A percentile compares a stretch with the other conserved stretches of the same genome.
phyloP scores from a whole-genome alignment of 2,113 vertebrate genomes.

The Tachuris rubrigastra region DNA sequence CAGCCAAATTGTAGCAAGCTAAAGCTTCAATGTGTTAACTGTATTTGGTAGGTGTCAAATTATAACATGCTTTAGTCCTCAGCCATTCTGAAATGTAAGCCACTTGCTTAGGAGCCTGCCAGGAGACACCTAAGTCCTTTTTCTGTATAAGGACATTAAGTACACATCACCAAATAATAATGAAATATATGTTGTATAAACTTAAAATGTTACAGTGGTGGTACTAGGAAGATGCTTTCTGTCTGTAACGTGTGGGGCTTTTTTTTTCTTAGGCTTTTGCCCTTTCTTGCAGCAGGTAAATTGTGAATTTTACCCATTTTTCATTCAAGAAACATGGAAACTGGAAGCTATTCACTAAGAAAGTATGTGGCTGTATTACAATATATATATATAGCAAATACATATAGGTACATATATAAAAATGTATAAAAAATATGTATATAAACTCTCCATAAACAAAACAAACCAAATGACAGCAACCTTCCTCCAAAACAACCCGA shows the following conservation, averaged over 20 bases:
- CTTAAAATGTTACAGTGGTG: not conserved
- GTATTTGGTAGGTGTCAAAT: not conserved
- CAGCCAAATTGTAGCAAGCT: not conserved
- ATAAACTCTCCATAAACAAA: not conserved
- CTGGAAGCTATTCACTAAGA: not conserved
- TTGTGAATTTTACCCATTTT: not conserved
- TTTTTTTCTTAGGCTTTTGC: not conserved
- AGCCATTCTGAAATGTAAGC: not conserved
- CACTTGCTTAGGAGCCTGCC: not conserved
- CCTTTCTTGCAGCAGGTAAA: not conserved
- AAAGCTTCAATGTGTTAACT: not conserved
- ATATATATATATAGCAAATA: not conserved
- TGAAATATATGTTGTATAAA: not conserved
- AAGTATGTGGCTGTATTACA: not conserved
- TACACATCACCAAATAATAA: rapidly evolving
- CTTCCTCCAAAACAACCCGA: not conserved
- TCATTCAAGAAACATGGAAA: not conserved
- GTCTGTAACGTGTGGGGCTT: not conserved
- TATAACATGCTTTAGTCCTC: not conserved
- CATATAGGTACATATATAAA: not conserved
- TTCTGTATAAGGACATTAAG: not conserved
- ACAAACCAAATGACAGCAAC: not conserved
- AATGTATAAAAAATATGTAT: not conserved
- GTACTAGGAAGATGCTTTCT: not conserved
- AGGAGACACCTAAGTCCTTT: not conserved